phyloP scores from a whole-genome alignment of 2,888 invertebrate species.

The Tuta absoluta region DNA sequence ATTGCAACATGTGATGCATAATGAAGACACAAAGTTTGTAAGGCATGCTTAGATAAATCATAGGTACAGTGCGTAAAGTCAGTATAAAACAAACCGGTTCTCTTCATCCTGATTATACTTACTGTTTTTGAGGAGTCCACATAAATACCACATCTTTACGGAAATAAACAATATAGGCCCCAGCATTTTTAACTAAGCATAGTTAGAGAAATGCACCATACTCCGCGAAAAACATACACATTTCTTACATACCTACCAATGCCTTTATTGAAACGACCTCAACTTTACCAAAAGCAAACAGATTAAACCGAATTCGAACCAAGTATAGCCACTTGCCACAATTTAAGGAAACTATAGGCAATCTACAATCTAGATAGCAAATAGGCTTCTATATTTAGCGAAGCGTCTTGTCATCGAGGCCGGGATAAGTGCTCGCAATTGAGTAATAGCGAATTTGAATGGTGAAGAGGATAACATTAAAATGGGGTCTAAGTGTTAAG shows the following conservation, averaged over 20 bases:
- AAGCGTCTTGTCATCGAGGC: constrained; percentile 53
- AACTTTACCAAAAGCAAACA: neutral
- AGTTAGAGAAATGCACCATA: too few species aligned
- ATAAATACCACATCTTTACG: too few species aligned
- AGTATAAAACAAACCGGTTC: too few species aligned
- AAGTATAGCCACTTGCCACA: neutral
- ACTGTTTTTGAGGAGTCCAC: too few species aligned
- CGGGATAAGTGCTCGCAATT: constrained; percentile 72
- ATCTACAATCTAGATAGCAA: constrained; percentile 25
- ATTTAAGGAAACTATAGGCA: neutral
- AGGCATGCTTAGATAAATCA: too few species aligned
- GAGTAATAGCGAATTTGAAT: constrained; percentile 74
- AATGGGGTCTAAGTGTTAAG: constrained; percentile 45
- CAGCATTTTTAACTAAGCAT: too few species aligned
- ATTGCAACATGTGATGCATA: neutral
- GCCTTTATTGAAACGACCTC: too few species aligned
- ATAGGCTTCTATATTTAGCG: constrained; percentile 56
- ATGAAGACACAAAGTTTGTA: neutral
- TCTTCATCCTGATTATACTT: too few species aligned
- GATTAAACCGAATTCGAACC: neutral
- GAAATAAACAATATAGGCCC: too few species aligned
- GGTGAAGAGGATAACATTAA: constrained; percentile 52
- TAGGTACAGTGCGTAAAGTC: too few species aligned
- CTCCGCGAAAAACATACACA: too few species aligned
- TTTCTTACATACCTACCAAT: too few species aligned